Conservation (phyloP, 2,797 vertebrate species). For the Gymnopithys bicolor region DNA sequence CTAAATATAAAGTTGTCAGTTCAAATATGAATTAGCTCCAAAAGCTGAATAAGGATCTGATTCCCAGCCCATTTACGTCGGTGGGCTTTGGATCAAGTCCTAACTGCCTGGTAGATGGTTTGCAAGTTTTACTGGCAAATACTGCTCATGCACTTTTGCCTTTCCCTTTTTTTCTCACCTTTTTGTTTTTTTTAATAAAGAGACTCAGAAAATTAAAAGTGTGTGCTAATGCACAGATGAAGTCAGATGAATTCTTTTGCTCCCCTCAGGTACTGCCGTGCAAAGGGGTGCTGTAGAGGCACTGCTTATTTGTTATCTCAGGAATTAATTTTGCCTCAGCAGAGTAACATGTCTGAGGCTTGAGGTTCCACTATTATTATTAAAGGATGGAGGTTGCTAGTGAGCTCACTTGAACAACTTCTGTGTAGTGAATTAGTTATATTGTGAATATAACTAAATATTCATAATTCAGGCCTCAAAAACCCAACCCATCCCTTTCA, state of each 20-base stretch:
- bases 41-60: constrained; percentile 16
- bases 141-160: neutral
- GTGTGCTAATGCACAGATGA: neutral
- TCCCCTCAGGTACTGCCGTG: neutral
- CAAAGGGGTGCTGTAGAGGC: neutral
- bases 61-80: neutral
- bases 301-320: neutral
- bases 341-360: neutral
- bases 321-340: neutral
- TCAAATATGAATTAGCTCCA: neutral
- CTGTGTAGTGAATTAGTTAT: neutral
- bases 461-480: neutral
- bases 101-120: neutral
- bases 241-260: neutral
- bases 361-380: neutral
- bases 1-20: neutral
- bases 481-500: neutral
- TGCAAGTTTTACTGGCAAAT: neutral
- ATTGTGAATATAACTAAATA: neutral
- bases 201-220: neutral
- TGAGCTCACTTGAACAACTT: neutral
- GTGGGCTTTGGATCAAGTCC: neutral
- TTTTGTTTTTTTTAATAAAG: neutral
- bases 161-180: neutral
- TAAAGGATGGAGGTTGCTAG: neutral